Evolutionary conservation across 2,797 vertebrate genomes (phyloP), one percentile per base, ranked within the genome.

Genomic region (Acanthornis magna): DNA sequence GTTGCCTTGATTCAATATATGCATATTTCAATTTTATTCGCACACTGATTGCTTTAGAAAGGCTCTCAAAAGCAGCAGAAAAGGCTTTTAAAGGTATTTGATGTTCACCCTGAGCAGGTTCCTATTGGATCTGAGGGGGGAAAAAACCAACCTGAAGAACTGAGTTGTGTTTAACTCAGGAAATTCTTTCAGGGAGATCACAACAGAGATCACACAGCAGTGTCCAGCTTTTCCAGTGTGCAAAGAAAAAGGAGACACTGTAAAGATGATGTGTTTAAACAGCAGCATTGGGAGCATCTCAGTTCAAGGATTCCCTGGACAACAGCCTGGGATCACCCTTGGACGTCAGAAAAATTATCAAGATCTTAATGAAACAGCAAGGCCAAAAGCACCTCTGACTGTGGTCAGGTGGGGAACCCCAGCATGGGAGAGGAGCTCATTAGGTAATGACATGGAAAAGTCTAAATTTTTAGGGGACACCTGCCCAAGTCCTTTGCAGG

Each of bases 111-210:
- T 16, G 19, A 68, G 27, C 26, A 48, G 17, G 17, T 36, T 87
- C 3, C 30, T 74, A 4, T 70, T 81, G 50, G 15, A 45, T 27
- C 27, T 40, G 42, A 67, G 8, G 2, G 2, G 2, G 0, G 25
- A 38, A 67, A 40, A 8, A 0, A 6, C 4, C 13, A 0, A 7
- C 4, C 13, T 29, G 45, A 63, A 67, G 42, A 88, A 53, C 6
- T 3, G 77, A 85, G 18, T 29, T 79, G 27, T 13, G 3, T 45
- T 84, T 73, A 66, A 71, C 27, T 34, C 25, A 38, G 38, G 40
- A 53, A 51, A 57, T 66, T 55, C 29, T 76, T 93, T 83, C 16
- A 53, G 58, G 47, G 40, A 32, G 7, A 29, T 51, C 25, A 43
- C 18, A 68, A 43, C 22, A 50, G 32, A 72, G 23, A 70, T 38